Percentiles rank a stretch among this genome's conserved stretches.
Evolutionary conservation across 2,888 invertebrate genomes (phyloP).

Genomic region (Lacanobia wlatinum): DNA sequence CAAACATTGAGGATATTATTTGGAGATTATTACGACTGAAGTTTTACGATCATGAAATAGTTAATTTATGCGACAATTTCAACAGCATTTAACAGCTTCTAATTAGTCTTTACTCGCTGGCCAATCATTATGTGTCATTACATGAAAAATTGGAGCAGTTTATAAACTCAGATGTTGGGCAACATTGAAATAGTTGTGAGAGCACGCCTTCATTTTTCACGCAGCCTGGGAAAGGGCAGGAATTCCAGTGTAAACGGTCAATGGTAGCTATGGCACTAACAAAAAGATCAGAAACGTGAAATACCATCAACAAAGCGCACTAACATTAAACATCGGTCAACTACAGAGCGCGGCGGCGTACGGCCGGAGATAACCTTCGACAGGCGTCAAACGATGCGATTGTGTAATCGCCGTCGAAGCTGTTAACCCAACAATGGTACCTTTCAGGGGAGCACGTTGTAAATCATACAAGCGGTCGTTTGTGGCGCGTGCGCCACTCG

Average conservation of each 20-base stretch:
- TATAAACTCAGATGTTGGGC: constrained; percentile 21
- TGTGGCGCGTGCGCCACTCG: constrained; percentile 86
- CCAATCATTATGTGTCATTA: constrained; percentile 27
- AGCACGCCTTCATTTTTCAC: constrained; percentile 35
- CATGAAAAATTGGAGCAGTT: constrained; percentile 37
- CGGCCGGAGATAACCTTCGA: constrained; percentile 81
- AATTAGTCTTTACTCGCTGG: constrained; percentile 49
- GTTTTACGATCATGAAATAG: constrained; percentile 45
- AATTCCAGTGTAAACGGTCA: constrained; percentile 63
- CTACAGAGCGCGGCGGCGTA: constrained; percentile 59
- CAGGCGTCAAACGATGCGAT: constrained; percentile 81
- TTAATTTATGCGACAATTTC: constrained; percentile 57
- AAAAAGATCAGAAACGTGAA: constrained; percentile 83
- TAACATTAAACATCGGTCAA: constrained; percentile 66
- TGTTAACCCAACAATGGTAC: constrained; percentile 84
- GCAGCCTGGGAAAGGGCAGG: constrained; percentile 61
- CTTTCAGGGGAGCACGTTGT: constrained; percentile 82
- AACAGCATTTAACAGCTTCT: constrained; percentile 43
- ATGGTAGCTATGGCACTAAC: constrained; percentile 53
- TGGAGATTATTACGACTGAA: constrained; percentile 35
- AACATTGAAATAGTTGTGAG: constrained; percentile 37
- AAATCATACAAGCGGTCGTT: constrained; percentile 86
- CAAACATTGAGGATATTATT: constrained; percentile 36
- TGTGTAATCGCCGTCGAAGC: constrained; percentile 81
- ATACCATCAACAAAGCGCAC: constrained; percentile 74